Conservation (phyloP, 2,797 vertebrate genomes). For the Synanceia verrucosa region DNA sequence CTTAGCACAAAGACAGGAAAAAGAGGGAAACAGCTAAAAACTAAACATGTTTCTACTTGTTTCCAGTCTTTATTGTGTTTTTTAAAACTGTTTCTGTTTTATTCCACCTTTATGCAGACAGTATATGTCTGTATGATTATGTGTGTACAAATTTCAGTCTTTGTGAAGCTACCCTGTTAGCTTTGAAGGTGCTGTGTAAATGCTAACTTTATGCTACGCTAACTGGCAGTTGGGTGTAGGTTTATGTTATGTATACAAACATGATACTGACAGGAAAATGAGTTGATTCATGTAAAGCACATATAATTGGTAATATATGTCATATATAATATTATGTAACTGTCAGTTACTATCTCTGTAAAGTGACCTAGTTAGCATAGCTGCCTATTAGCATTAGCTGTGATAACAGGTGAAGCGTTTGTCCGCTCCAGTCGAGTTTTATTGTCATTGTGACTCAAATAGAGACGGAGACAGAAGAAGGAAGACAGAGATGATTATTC, state of each 20-base stretch:
- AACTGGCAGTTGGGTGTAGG: not conserved
- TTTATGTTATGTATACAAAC: too few relatives aligned
- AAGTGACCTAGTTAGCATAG: not conserved
- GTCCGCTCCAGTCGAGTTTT: too few relatives aligned
- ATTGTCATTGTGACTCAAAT: too few relatives aligned
- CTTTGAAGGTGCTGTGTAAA: too few relatives aligned
- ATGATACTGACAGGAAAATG: not conserved
- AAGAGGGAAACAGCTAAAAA: too few relatives aligned
- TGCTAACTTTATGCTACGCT: not conserved
- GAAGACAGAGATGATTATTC: constrained; percentile 55
- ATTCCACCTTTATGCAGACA: too few relatives aligned
- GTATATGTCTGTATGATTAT: too few relatives aligned
- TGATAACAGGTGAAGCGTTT: not conserved
- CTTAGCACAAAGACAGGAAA: too few relatives aligned
- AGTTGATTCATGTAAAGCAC: not conserved
- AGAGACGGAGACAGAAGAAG: constrained; percentile 19
- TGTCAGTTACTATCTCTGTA: not conserved
- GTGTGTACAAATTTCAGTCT: too few relatives aligned
- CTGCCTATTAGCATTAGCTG: not conserved
- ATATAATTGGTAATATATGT: not conserved
- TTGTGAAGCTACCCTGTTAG: too few relatives aligned
- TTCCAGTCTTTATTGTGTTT: not conserved
- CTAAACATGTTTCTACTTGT: not conserved
- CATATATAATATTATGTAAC: not conserved
- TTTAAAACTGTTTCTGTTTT: too few relatives aligned